Percentiles rank a stretch among this genome's conserved stretches.
Conservation (phyloP, 2,113 vertebrate genomes). For the Platycercus adscitus region DNA sequence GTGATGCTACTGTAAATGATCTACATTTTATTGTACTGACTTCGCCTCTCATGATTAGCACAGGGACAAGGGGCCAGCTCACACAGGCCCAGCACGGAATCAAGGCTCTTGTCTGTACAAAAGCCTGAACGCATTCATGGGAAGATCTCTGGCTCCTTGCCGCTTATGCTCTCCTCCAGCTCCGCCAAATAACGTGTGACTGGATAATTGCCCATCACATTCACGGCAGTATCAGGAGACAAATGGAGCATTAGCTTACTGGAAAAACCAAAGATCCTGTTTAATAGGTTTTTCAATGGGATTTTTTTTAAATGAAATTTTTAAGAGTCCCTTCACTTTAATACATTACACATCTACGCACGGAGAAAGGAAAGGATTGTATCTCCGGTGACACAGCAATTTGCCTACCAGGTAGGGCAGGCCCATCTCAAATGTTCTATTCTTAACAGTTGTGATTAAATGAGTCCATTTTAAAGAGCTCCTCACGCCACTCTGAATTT, state of each 20-base stretch:
- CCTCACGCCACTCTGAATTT: neutral
- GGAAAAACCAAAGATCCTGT: neutral
- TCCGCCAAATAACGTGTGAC: neutral
- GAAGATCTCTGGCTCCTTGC: neutral
- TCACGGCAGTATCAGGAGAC: neutral
- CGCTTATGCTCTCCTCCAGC: neutral
- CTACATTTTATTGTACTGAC: neutral
- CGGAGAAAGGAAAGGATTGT: neutral
- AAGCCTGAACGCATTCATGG: neutral
- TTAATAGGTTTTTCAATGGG: slow-evolving; percentile 13
- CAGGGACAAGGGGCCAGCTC: neutral
- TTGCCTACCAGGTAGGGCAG: neutral
- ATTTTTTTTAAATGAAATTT: neutral
- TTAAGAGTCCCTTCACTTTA: slow-evolving; percentile 32
- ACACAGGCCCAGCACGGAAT: neutral
- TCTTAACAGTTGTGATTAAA: neutral
- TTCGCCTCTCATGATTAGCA: neutral
- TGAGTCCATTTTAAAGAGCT: neutral
- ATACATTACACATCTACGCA: neutral
- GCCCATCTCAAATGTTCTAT: neutral
- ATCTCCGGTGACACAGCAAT: neutral
- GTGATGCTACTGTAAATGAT: neutral
- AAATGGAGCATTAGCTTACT: neutral
- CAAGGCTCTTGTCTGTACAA: neutral
- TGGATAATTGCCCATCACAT: neutral